Evolutionary conservation across 2,113 vertebrate species (phyloP), one percentile per base, ranked within the genome.

Genomic region (Lynx canadensis): DNA sequence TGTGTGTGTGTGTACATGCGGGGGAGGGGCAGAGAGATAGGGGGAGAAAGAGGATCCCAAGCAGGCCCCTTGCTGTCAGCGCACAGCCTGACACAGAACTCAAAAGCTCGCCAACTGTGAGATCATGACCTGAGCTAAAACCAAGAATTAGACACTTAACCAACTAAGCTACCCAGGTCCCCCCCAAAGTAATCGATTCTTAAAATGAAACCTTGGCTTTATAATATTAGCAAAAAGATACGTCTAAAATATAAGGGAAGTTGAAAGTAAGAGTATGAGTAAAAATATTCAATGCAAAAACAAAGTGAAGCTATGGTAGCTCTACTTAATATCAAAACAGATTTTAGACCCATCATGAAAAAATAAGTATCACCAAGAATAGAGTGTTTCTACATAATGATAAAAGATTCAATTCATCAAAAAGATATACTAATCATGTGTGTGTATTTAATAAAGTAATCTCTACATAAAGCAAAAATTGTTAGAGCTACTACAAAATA

Each of bases 181-280:
- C 57, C 57, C 57, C 21, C 31, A 38, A 25, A 23, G 6, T 50
- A 48, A 31, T 48, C 18, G 12, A 55, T 82, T 88, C 23, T 94
- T 82, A 33, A n/a, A 65, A 92, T 48, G 31, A 57, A 60, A 93
- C 74, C 36, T 15, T 83, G 38, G 36, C 38, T 71, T 69, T 80
- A 23, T 80, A 73, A 21, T 55, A 79, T 65, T 86, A 73, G 11
- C 16, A 81, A 36, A 71, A 93, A 48, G 16, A 52, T 89, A 66
- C 50, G 27, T 48, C 68, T 93, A 76, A 94, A 93, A 65, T 68
- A 79, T 12, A 94, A 41, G 12, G 81, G 21, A 91, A 73, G 29
- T 91, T 79, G 69, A 69, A 71, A 38, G 79, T 71, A 66, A 93
- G 82, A 92, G 7, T 36, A 89, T 48, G 50, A 93, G 48, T 31